These are phyloP conservation scores for Zoanthus sansibaricus DNA, from an alignment of 92 coral and sea anemone species.

Conservation along the genomic window DNA sequence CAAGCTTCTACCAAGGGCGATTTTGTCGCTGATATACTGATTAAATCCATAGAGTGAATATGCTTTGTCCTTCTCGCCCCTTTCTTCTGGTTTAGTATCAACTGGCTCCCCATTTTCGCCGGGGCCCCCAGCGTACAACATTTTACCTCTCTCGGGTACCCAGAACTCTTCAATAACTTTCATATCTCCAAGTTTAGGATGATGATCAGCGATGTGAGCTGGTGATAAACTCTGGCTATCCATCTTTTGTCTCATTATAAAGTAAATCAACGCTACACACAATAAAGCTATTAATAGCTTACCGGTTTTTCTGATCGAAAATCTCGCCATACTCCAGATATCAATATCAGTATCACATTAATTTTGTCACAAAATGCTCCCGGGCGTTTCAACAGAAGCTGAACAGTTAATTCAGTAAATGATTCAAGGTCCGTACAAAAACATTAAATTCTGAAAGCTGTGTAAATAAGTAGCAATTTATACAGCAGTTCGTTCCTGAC, in stretches of 20 bases:
- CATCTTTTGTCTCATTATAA: constrained; percentile 31
- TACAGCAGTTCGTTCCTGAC: too few relatives aligned
- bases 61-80: constrained; percentile 71
- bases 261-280: constrained; percentile 52
- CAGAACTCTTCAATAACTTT: constrained; percentile 83
- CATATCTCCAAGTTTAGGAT: constrained; percentile 63
- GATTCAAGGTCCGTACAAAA: too few relatives aligned
- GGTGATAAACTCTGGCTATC: constrained; percentile 20
- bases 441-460: too few relatives aligned
- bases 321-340: constrained; percentile 30
- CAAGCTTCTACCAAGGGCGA: constrained; percentile 82
- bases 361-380: too few relatives aligned
- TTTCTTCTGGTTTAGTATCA: constrained; percentile 72
- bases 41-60: constrained; percentile 93
- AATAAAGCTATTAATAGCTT: constrained; percentile 46
- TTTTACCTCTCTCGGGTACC: constrained; percentile 85
- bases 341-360: too few relatives aligned
- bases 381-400: too few relatives aligned
- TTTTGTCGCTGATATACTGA: constrained; percentile 92
- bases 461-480: too few relatives aligned
- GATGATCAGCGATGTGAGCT: constrained; percentile 42
- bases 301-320: constrained; percentile 45
- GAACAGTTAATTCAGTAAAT: too few relatives aligned
- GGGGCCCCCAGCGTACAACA: constrained; percentile 63
- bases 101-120: constrained; percentile 94